Evolutionary conservation across 1,140 invertebrate genomes (phyloP).

Genomic region (Lithobius niger): DNA sequence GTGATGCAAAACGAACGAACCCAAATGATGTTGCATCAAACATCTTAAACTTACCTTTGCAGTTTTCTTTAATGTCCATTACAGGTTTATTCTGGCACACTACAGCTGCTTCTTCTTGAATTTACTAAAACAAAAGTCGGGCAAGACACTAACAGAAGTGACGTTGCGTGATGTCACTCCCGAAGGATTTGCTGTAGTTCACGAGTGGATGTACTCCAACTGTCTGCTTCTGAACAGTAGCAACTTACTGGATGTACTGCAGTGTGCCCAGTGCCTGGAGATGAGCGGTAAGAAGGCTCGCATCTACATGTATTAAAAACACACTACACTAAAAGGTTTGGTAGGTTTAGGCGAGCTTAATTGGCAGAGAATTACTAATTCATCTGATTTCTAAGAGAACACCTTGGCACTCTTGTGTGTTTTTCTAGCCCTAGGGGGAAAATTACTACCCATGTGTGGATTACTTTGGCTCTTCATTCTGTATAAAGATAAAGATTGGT

Average conservation of each 20-base stretch:
- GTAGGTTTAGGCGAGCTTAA: neutral
- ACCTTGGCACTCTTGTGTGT: too few species aligned
- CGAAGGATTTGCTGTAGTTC: neutral
- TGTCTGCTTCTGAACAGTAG: neutral
- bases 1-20: too few species aligned
- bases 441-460: too few species aligned
- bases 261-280: neutral
- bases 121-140: neutral
- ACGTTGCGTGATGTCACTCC: neutral
- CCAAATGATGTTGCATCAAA: too few species aligned
- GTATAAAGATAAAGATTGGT: too few species aligned
- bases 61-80: too few species aligned
- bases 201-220: conserved; percentile 3
- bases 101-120: conserved; percentile 1
- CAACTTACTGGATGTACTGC: neutral
- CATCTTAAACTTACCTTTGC: too few species aligned
- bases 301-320: neutral
- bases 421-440: too few species aligned
- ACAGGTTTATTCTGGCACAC: conserved; percentile 3
- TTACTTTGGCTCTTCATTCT: too few species aligned
- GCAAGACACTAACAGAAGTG: neutral
- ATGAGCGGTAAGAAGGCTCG: neutral
- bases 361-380: too few species aligned
- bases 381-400: too few species aligned
- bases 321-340: neutral